Percentiles rank a stretch among this genome's conserved stretches.
These are phyloP conservation scores for Albula goreensis DNA, from an alignment of 2,113 vertebrate species.

Conservation along the genomic window DNA sequence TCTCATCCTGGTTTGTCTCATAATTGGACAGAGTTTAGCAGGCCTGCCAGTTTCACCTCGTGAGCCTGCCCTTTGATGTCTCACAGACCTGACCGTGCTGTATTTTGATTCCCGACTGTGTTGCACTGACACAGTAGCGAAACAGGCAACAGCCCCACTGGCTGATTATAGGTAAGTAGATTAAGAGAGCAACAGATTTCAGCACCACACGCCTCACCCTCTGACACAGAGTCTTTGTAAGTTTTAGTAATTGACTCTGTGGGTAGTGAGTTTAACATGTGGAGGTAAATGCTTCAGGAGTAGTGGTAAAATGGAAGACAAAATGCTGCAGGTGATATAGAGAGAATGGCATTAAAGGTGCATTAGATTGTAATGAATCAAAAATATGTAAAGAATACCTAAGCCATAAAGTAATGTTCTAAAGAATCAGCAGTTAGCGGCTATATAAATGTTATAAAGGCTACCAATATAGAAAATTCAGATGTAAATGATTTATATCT, in stretches of 20 bases:
- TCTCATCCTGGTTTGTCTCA: neutral
- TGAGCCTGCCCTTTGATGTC: neutral
- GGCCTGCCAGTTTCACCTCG: neutral
- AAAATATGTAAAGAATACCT: too few relatives aligned
- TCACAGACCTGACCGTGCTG: neutral
- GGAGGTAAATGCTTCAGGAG: too few relatives aligned
- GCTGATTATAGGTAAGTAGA: neutral
- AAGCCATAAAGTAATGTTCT: neutral
- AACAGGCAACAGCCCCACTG: neutral
- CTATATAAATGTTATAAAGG: neutral
- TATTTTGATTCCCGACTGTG: neutral
- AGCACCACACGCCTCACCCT: neutral
- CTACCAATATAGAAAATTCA: neutral
- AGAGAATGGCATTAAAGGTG: neutral
- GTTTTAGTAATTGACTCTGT: conserved; percentile 9
- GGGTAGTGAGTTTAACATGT: neutral
- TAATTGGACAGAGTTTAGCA: neutral
- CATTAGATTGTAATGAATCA: neutral
- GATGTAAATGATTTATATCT: neutral
- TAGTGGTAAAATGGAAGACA: neutral
- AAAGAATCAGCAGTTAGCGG: too few relatives aligned
- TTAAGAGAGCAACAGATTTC: neutral
- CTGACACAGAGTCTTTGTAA: neutral
- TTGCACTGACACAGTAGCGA: neutral
- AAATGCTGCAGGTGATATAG: neutral